Evolutionary conservation across 2,888 invertebrate genomes (phyloP).

Genomic region (Thymelicus sylvestris): DNA sequence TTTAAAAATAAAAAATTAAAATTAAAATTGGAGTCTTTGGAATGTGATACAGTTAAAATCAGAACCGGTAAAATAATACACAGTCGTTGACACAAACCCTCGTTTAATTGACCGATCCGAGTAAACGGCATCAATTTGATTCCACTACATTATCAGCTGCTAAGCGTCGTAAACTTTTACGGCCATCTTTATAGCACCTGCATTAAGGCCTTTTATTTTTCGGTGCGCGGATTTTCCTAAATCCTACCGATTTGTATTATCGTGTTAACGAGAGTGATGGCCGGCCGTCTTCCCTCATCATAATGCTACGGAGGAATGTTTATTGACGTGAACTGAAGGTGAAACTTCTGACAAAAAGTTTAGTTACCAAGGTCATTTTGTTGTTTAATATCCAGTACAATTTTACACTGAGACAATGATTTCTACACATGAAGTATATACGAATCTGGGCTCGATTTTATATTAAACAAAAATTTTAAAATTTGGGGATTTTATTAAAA

Average conservation of each 20-base stretch:
- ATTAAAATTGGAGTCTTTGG: too few species aligned
- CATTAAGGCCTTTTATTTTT: conserved; percentile 23
- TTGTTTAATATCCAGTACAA: neutral
- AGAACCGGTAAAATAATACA: too few species aligned
- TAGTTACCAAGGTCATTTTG: neutral
- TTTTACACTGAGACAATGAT: too few species aligned
- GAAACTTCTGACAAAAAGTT: neutral
- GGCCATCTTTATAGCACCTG: conserved; percentile 21
- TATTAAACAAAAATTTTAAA: too few species aligned
- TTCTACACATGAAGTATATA: too few species aligned
- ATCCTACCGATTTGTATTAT: conserved; percentile 25
- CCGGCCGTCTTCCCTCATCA: conserved; percentile 17
- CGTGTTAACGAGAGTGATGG: conserved; percentile 12
- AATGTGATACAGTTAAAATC: too few species aligned
- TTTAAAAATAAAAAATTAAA: too few species aligned
- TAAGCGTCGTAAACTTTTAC: conserved; percentile 23
- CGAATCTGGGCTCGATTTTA: too few species aligned
- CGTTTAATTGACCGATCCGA: conserved; percentile 5
- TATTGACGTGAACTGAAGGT: conserved; percentile 18
- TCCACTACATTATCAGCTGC: conserved; percentile 22
- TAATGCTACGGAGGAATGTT: conserved; percentile 1
- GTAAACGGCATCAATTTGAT: conserved; percentile 2
- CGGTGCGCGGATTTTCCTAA: conserved; percentile 17
- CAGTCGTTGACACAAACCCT: too few species aligned
- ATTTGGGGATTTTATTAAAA: too few species aligned